Base-by-base conservation (phyloP, 1,140 invertebrate genomes). In the Probaryconus sp. region DNA sequence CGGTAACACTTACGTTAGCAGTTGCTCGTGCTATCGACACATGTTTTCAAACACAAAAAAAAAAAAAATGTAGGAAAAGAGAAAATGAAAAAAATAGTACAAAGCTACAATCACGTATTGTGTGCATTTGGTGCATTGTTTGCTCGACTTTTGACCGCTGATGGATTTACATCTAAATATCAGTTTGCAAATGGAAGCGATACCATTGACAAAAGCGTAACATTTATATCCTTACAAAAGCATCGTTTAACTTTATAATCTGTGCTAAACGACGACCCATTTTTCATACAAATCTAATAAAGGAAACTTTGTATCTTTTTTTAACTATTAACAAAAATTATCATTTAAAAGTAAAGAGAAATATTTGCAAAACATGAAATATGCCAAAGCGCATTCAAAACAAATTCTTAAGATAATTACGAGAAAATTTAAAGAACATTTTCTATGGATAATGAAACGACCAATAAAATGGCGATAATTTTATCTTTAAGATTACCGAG, bases 131-230 rank as follows among this genome's bases (percentile, higher is more conserved):
- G 42, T 28, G 40, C 61, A 65, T 55, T 65, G 61, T 65, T 18
- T 35, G 24, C 0, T 9, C 17, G 31, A 65, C 48, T 45, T 56
- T 67, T 50, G 48, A 33, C 33, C 40, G 13, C 48, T 55, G 61
- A 65, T 65, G 48, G 50, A 47, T 55, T 65, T 47, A 56, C 14
- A 56, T 56, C 17, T 31, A 33, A 67, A 67, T 67, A 67, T 67
- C 63, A 42, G 43, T 48, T 48, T 50, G 26, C 42, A 33, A 67
- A 67, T 67, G 63, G 42, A 56, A 50, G 43, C 51, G 18, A 50
- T 42, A 50, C 33, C 43, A 5, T 5, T 13, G 51, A 67, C 63
- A 56, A 67, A 47, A 47, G 50, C 43, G 14, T 6, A 21, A 9
- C 61, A 40, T 55, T 56, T 67, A 55, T 31, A 67, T 37, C 40